Percentiles rank a stretch among this genome's conserved stretches.
Conservation (phyloP, 23 tunicate genomes). For the Halocynthia aurantium region DNA sequence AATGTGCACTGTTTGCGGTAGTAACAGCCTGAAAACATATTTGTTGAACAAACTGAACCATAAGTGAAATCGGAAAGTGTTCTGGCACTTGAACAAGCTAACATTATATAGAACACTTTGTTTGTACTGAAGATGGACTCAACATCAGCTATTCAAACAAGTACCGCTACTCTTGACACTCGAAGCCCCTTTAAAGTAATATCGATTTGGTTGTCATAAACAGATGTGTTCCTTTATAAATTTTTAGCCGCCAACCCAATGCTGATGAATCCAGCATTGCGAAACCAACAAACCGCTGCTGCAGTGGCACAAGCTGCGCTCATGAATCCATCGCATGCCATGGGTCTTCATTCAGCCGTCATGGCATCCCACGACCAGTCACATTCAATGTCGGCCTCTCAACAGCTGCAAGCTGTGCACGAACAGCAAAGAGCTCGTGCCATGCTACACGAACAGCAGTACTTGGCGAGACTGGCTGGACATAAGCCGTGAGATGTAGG, state of each 20-base stretch:
- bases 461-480: slow-evolving; percentile 13
- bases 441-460: slow-evolving; percentile 31
- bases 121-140: no score
- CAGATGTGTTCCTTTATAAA: no score
- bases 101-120: no score
- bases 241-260: slow-evolving; percentile 43
- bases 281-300: slow-evolving; percentile 31
- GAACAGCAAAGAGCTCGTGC: slow-evolving; percentile 36
- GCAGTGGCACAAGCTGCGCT: slow-evolving; percentile 24
- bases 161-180: no score
- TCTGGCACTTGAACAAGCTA: no score
- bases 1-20: no score
- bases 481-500: slow-evolving; percentile 6
- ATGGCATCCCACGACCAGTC: slow-evolving; percentile 26
- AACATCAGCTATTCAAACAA: no score
- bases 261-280: slow-evolving; percentile 34
- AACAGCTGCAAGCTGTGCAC: slow-evolving; percentile 67
- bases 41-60: no score
- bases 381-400: slow-evolving; percentile 27
- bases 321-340: slow-evolving; percentile 18
- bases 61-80: no score
- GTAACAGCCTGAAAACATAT: no score
- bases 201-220: no score
- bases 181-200: no score
- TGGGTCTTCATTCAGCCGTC: slow-evolving; percentile 1